Percentiles rank a stretch among this genome's conserved stretches.
These are phyloP conservation scores for Cephonodes hylas DNA, from an alignment of 2,888 invertebrate species.

Conservation along the genomic window DNA sequence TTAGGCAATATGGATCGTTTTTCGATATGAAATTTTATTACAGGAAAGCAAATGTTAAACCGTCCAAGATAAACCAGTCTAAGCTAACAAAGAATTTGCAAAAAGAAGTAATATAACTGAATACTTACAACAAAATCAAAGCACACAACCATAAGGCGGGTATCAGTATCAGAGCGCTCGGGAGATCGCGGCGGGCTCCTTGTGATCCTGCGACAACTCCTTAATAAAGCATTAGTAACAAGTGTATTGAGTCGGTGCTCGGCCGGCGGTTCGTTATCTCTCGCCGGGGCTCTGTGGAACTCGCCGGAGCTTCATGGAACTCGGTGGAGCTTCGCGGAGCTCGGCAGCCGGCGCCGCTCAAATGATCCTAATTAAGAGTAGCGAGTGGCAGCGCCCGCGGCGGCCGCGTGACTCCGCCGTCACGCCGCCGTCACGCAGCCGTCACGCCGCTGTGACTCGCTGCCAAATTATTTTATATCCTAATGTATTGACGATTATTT, in stretches of 20 bases:
- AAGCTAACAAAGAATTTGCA: no score
- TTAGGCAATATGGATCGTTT: no score
- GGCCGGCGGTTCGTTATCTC: not conserved
- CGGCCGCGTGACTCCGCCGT: conserved; percentile 63
- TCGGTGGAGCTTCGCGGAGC: no score
- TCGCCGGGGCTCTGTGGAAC: not conserved
- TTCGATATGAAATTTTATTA: no score
- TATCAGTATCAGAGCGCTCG: not conserved
- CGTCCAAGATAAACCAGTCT: no score
- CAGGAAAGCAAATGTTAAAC: no score
- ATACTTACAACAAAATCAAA: no score
- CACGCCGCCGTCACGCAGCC: conserved; percentile 61
- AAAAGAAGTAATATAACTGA: no score
- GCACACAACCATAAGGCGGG: no score
- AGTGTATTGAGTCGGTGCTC: not conserved
- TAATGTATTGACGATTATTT: conserved; percentile 66
- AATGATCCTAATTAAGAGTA: conserved; percentile 6
- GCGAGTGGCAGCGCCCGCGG: conserved; percentile 11
- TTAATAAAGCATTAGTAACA: not conserved
- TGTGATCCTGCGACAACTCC: conserved; percentile 19
- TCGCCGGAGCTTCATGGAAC: not conserved
- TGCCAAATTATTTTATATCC: conserved; percentile 66
- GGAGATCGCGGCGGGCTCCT: not conserved
- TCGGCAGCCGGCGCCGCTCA: not conserved
- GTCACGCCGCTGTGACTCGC: conserved; percentile 32